These are phyloP conservation scores for Palythoa grandiflora DNA, from an alignment of 92 coral and sea anemone species.

Conservation along the genomic window DNA sequence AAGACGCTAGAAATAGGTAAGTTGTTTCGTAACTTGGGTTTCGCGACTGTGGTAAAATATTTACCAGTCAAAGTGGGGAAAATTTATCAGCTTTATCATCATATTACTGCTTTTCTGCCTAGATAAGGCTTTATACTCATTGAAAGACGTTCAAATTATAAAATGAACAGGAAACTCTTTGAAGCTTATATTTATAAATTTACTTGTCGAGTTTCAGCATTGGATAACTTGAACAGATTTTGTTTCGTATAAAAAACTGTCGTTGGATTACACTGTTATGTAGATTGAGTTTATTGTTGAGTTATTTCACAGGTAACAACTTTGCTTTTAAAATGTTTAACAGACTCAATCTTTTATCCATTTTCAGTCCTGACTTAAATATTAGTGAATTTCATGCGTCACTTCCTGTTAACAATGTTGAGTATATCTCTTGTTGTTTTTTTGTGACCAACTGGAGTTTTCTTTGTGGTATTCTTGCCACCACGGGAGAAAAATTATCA, in stretches of 20 bases:
- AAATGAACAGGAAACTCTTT: conserved; percentile 21
- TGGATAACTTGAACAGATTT: not conserved
- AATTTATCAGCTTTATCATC: not conserved
- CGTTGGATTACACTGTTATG: not conserved
- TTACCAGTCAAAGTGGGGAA: not conserved
- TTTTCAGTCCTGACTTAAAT: not conserved
- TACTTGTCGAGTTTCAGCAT: conserved; percentile 1
- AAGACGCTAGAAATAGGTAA: conserved; percentile 89
- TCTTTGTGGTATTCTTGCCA: no score
- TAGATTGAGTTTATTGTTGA: not conserved
- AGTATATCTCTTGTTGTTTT: not conserved
- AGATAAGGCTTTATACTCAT: not conserved
- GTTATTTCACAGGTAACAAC: not conserved
- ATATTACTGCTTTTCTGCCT: not conserved
- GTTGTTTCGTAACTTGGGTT: conserved; percentile 27
- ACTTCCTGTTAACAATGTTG: conserved; percentile 7
- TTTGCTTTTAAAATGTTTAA: not conserved
- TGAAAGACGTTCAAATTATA: not conserved
- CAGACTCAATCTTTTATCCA: not conserved
- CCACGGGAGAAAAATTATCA: no score
- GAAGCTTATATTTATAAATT: not conserved
- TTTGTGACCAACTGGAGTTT: conserved; percentile 14
- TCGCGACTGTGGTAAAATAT: not conserved
- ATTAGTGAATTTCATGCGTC: conserved; percentile 19
- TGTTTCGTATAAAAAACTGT: not conserved